Conservation (phyloP, 2,797 vertebrate species). For the Esox masquinongy region DNA sequence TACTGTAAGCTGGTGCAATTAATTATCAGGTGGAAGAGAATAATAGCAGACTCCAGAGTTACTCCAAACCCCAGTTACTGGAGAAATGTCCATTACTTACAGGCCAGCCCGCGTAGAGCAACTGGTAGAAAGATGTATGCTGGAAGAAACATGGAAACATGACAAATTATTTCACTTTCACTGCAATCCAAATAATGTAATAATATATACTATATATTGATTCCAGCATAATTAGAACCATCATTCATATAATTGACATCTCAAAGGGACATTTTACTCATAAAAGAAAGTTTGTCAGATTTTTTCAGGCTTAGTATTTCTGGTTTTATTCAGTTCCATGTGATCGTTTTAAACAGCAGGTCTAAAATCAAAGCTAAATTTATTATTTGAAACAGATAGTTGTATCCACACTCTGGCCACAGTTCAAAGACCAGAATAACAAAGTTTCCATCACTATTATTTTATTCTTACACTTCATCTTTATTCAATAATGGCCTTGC, state of each 20-base stretch:
- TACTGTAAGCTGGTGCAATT: not conserved
- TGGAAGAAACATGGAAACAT: slow-evolving; percentile 43
- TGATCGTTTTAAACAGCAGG: not conserved
- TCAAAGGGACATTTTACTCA: not conserved
- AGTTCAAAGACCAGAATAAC: slow-evolving; percentile 54
- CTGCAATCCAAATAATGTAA: no score
- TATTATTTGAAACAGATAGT: slow-evolving; percentile 10
- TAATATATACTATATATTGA: no score
- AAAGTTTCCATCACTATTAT: slow-evolving; percentile 47
- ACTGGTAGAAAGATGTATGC: slow-evolving; percentile 85
- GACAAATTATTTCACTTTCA: not conserved
- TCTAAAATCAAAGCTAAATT: slow-evolving; percentile 3
- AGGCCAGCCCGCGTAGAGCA: slow-evolving; percentile 84
- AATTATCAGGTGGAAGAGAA: no score
- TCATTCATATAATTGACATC: not conserved
- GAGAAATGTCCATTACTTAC: slow-evolving; percentile 75
- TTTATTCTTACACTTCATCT: slow-evolving; percentile 34
- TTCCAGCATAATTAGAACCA: not conserved
- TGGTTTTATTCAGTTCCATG: not conserved
- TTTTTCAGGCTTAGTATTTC: not conserved
- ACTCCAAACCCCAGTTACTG: not conserved
- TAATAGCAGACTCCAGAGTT: no score
- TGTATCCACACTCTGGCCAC: slow-evolving; percentile 16
- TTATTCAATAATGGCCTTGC: slow-evolving; percentile 34
- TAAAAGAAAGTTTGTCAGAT: not conserved